Conservation (phyloP, 2,888 invertebrate species). For the Antitype chi region DNA sequence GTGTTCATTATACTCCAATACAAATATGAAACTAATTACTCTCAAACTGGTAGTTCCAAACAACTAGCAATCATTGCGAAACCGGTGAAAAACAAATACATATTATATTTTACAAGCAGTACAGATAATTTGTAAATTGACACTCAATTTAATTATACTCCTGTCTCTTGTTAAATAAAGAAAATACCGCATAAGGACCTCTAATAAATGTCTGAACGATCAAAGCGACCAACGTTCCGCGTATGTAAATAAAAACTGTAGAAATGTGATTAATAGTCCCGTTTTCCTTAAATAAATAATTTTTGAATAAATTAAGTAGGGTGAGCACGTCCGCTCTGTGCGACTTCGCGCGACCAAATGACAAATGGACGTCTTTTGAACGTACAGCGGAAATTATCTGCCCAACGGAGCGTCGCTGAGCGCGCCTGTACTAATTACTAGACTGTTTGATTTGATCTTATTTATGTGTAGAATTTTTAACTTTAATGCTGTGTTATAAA, state of each 20-base stretch:
- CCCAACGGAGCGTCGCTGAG: constrained; percentile 88
- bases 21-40: constrained; percentile 33
- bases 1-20: constrained; percentile 50
- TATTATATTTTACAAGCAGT: constrained; percentile 54
- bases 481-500: constrained; percentile 71
- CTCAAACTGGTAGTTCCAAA: constrained; percentile 31
- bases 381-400: constrained; percentile 90
- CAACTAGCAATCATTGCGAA: constrained; percentile 42
- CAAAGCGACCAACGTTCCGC: constrained; percentile 85
- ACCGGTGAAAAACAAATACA: constrained; percentile 35
- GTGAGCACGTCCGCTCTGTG: constrained; percentile 85
- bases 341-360: constrained; percentile 88
- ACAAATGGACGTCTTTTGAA: constrained; percentile 90
- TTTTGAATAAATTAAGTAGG: constrained; percentile 89
- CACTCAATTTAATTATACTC: constrained; percentile 55
- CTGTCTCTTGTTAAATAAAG: constrained; percentile 68
- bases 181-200: constrained; percentile 75
- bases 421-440: constrained; percentile 89
- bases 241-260: constrained; percentile 88
- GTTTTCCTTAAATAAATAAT: constrained; percentile 91
- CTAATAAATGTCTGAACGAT: constrained; percentile 85
- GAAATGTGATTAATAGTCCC: constrained; percentile 89
- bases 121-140: constrained; percentile 61
- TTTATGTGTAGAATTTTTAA: constrained; percentile 71
- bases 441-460: constrained; percentile 88